Evolutionary conservation across 37 sponge, comb jelly and placozoan species (phyloP), one percentile per base, ranked within the genome.

Genomic region (Lycopodina hypogea): DNA sequence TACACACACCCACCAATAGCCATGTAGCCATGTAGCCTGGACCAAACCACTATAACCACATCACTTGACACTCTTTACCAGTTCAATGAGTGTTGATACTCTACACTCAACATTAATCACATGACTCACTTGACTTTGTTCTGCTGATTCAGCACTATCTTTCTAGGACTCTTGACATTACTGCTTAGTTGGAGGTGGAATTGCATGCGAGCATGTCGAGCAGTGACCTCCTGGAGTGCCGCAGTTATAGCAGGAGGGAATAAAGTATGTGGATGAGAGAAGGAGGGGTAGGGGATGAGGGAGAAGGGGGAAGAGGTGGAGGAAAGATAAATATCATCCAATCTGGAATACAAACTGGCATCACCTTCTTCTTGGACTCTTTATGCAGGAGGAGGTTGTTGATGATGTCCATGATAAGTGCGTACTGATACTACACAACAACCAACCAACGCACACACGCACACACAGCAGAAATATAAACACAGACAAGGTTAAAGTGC

Each of bases 341-440:
- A 23, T 17, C 28, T 59, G 15, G 15, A 6, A 12, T 23, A 3
- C n/a, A 28, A 23, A 59, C 28, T 59, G 15, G 15, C 60, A n/a
- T 1, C 22, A 91, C 93, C 89, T 94, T 96, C 66, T 86, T 79
- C 56, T 78, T 78, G 2, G 94, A 84, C 48, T 96, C 92, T 35
- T 93, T 90, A 81, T 96, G 81, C 3, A 96, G 81, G 18, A 96
- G 72, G 23, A 96, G 81, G 50, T 96, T 96, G 69, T 85, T 94
- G 42, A 96, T 37, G 42, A 96, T 94, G 68, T 96, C 95, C 58
- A 88, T 71, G 15, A 96, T 79, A 59, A 96, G 53, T 9, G 78
- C 71, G 60, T 94, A 88, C 81, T 96, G 97, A 32, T 51, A 37
- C 90, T 90, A 71, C 11, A 80, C n/a, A n/a, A n/a, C n/a, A n/a